Evolutionary conservation across 2,888 invertebrate genomes (phyloP).

Genomic region (Iphiclides podalirius): DNA sequence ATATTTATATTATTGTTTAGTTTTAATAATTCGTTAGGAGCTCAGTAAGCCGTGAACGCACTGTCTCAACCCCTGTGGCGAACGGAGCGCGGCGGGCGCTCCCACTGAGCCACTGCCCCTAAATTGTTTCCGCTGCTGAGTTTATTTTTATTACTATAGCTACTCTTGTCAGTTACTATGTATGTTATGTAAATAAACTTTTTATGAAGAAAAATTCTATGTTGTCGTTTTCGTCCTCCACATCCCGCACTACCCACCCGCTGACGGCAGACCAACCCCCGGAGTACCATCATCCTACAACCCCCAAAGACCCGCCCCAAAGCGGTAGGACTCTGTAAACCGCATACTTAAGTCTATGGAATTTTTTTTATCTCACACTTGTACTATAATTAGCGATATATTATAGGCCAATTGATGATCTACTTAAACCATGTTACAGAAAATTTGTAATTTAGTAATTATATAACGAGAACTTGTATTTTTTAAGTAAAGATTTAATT

Average conservation of each 20-base stretch:
- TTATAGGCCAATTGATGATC: neutral
- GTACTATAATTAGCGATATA: neutral
- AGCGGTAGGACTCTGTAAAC: too few species aligned
- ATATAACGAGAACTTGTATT: neutral
- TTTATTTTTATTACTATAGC: constrained; percentile 56
- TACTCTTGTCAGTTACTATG: constrained; percentile 65
- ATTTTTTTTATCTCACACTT: neutral
- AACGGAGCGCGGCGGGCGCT: constrained; percentile 26
- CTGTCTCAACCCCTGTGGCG: constrained; percentile 46
- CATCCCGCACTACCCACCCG: neutral
- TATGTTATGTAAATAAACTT: constrained; percentile 76
- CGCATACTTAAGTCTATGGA: too few species aligned
- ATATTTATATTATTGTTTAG: constrained; percentile 59
- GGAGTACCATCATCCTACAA: neutral
- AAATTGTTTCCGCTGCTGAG: constrained; percentile 51
- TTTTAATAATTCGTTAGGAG: constrained; percentile 46
- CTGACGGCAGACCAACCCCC: too few species aligned
- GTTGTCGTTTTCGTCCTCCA: neutral
- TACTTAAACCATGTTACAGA: neutral
- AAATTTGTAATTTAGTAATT: neutral
- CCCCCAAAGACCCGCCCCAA: neutral
- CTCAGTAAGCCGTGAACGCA: constrained; percentile 53
- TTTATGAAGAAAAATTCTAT: constrained; percentile 40
- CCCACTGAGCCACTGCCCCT: constrained; percentile 29
- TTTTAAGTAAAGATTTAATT: constrained; percentile 1